These are phyloP conservation scores for Caenorhabditis uteleia DNA, from an alignment of 2,888 invertebrate species.

Conservation along the genomic window DNA sequence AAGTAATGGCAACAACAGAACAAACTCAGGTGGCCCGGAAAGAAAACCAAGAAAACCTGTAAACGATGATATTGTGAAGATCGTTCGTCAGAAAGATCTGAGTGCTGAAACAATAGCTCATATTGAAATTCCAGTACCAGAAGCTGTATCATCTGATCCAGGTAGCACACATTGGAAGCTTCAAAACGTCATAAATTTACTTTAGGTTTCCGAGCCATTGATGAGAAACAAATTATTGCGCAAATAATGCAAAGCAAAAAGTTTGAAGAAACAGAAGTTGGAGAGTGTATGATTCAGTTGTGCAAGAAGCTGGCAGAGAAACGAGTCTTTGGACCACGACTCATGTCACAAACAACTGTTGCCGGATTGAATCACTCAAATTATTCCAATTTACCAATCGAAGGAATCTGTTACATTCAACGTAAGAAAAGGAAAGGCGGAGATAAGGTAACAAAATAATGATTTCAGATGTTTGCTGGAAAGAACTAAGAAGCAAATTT, in stretches of 20 bases:
- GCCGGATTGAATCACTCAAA: constrained; percentile 69
- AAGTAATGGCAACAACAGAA: neutral
- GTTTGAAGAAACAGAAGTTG: constrained; percentile 62
- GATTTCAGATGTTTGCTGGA: constrained; percentile 66
- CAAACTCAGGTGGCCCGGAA: constrained; percentile 15
- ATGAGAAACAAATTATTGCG: constrained; percentile 66
- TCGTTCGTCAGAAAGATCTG: constrained; percentile 61
- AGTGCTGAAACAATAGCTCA: constrained; percentile 53
- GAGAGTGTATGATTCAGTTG: constrained; percentile 67
- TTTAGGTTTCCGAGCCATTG: constrained; percentile 65
- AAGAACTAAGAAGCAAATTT: constrained; percentile 58
- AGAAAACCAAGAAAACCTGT: constrained; percentile 45
- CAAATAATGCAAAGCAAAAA: constrained; percentile 64
- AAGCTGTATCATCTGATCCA: constrained; percentile 65
- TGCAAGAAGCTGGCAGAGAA: constrained; percentile 69
- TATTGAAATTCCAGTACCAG: constrained; percentile 66
- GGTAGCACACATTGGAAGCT: constrained; percentile 40
- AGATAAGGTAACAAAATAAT: neutral
- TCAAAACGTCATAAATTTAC: neutral
- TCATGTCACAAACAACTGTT: constrained; percentile 69
- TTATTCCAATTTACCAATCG: constrained; percentile 67
- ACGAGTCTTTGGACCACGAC: constrained; percentile 67
- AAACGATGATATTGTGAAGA: constrained; percentile 65
- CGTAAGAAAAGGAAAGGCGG: constrained; percentile 40
- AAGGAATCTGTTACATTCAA: constrained; percentile 68